Evolutionary conservation across 1,140 invertebrate genomes (phyloP), one percentile per base, ranked within the genome.

Genomic region (Bicyclus anynana): DNA sequence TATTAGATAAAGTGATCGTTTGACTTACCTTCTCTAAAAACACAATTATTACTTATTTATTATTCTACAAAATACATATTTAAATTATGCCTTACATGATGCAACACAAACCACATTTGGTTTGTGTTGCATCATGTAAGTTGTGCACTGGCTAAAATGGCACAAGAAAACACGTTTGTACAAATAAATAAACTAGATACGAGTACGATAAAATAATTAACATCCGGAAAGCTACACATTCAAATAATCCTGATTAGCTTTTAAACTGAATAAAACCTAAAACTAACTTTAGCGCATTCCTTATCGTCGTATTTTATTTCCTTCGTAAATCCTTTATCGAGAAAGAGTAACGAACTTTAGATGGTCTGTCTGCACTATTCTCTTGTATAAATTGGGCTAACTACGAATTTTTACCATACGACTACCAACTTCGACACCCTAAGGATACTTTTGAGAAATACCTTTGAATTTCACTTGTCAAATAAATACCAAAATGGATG

Each of bases 221-320:
- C 14, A 49, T 49, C 29, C 26, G 14, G 27, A 49, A 49, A 23
- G 27, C 18, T 26, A 27, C 18, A 12, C 13, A 23, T 2, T 27
- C 27, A 47, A 49, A 49, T 49, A 33, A 49, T 49, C 47, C 21
- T 49, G 14, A 33, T 49, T 17, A 27, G 29, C 13, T 35, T 16
- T 4, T 49, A 48, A 2, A 13, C 21, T 48, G 9, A 35, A n/a
- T 50, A 17, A 48, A n/a, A n/a, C n/a, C n/a, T 42, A 47, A 27
- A 51, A 38, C 33, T 38, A 51, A 51, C 49, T 37, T 38, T 9
- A 51, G 13, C 18, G 33, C 18, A 21, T 14, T 38, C 33, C 35
- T 51, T 51, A 51, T 51, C 49, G 18, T 6, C 5, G 27, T 47
- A 16, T 51, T 51, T 37, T 51, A 38, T 51, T 51, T 38, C 35